These are phyloP conservation scores for Clytia hemisphaerica DNA, from an alignment of 30 jellyfish, hydroid and myxozoan species.

Conservation along the genomic window DNA sequence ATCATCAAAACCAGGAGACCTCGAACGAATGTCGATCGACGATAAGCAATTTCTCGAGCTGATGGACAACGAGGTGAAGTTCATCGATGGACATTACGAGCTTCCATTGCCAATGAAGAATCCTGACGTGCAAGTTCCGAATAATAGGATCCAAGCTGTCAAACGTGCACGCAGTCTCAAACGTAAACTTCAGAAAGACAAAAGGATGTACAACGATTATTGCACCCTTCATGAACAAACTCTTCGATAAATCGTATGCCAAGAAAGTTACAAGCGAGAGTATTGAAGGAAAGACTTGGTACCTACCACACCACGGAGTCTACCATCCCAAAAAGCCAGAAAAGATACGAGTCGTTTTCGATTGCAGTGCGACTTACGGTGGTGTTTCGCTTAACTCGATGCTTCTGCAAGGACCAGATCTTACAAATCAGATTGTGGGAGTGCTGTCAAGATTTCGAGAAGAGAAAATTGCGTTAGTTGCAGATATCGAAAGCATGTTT, in stretches of 20 bases:
- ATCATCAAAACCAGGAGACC: neutral
- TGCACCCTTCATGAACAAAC: neutral
- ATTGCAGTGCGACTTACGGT: conserved; percentile 52
- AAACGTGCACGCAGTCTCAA: conserved; percentile 5
- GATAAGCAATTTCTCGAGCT: neutral
- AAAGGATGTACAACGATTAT: neutral
- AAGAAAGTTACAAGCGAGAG: neutral
- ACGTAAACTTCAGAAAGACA: neutral
- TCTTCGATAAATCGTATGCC: conserved; percentile 19
- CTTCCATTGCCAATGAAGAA: conserved; percentile 22
- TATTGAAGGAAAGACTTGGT: conserved; percentile 38
- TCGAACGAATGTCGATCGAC: conserved; percentile 10
- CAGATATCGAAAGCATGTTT: conserved; percentile 55
- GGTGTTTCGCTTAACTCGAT: conserved; percentile 40
- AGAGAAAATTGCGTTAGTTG: conserved; percentile 45
- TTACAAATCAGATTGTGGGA: conserved; percentile 36
- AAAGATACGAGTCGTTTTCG: conserved; percentile 53
- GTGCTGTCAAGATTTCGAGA: conserved; percentile 53
- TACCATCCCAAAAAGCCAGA: conserved; percentile 50
- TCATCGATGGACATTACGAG: neutral
- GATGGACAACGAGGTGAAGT: conserved; percentile 18
- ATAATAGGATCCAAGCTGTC: conserved; percentile 22
- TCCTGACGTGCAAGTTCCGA: neutral
- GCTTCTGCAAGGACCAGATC: conserved; percentile 58
- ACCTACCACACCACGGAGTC: conserved; percentile 60